A percentile compares a stretch with the other conserved stretches of the same genome.
Conservation (phyloP, 2,113 vertebrate species). For the Coregonus clupeaformis region DNA sequence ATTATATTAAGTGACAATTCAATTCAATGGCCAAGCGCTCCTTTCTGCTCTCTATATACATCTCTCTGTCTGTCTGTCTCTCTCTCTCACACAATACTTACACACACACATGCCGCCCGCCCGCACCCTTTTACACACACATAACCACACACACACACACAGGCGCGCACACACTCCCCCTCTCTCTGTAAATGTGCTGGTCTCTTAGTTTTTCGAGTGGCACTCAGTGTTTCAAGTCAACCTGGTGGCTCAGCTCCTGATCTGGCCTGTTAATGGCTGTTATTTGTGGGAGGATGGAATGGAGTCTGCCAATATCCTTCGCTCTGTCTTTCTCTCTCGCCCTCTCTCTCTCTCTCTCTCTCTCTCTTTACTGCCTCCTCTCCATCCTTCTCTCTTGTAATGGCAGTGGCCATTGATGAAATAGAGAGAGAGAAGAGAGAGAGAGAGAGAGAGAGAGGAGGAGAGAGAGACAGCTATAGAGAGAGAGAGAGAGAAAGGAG, state of each 20-base stretch:
- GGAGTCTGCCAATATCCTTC: slow-evolving; percentile 89
- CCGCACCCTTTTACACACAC: slow-evolving; percentile 11
- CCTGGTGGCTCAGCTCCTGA: slow-evolving; percentile 91
- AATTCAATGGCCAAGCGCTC: slow-evolving; percentile 52
- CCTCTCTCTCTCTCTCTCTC: slow-evolving; percentile 7
- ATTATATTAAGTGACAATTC: slow-evolving; percentile 71
- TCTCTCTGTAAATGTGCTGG: slow-evolving; percentile 82
- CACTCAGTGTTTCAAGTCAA: slow-evolving; percentile 92
- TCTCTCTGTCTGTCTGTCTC: slow-evolving; percentile 3
- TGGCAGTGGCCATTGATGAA: slow-evolving; percentile 4
- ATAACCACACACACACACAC: not conserved
- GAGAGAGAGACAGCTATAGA: slow-evolving; percentile 4
- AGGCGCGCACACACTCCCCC: not conserved
- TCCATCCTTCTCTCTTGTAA: slow-evolving; percentile 23
- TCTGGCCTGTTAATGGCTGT: slow-evolving; percentile 94
- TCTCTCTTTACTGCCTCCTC: slow-evolving; percentile 4
- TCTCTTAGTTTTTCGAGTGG: slow-evolving; percentile 94
- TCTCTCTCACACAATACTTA: slow-evolving; percentile 8
- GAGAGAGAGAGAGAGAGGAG: too few species aligned
- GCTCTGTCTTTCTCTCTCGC: not conserved
- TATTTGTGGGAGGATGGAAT: slow-evolving; percentile 95
- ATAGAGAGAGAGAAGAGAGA: slow-evolving; percentile 23
- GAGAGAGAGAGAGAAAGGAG: slow-evolving; percentile 16
- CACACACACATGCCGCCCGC: not conserved
- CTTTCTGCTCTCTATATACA: slow-evolving; percentile 38